Percentiles rank a stretch among this genome's conserved stretches.
Conservation (phyloP, 2,113 vertebrate genomes). For the Camelus bactrianus region DNA sequence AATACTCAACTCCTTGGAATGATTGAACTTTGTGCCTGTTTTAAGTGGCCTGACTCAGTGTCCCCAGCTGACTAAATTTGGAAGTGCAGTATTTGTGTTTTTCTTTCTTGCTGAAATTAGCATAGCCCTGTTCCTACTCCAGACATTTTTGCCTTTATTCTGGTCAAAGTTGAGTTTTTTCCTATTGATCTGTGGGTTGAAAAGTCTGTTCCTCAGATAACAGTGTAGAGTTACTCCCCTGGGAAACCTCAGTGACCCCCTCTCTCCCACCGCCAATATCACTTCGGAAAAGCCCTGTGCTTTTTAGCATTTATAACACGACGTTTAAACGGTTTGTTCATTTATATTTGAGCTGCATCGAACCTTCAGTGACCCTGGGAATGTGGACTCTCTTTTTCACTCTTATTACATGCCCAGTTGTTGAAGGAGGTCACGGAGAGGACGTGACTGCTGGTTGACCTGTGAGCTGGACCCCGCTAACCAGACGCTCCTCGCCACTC, state of each 20-base stretch:
- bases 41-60: slow-evolving; percentile 71
- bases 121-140: neutral
- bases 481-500: neutral
- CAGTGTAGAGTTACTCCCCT: neutral
- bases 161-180: neutral
- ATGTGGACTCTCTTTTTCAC: neutral
- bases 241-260: neutral
- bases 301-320: neutral
- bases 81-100: slow-evolving; percentile 46
- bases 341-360: neutral
- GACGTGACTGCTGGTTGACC: neutral
- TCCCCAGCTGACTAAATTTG: slow-evolving; percentile 75
- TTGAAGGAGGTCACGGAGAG: neutral
- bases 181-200: neutral
- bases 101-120: slow-evolving; percentile 51
- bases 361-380: neutral
- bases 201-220: neutral
- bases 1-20: slow-evolving; percentile 75
- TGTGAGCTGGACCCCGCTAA: neutral
- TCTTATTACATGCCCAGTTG: neutral
- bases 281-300: neutral
- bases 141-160: neutral
- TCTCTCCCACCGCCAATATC: neutral
- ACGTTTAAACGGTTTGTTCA: neutral
- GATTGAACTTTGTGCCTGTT: slow-evolving; percentile 45